phyloP scores from a whole-genome alignment of 1,140 invertebrate species.

The Bombus sylvicola region DNA sequence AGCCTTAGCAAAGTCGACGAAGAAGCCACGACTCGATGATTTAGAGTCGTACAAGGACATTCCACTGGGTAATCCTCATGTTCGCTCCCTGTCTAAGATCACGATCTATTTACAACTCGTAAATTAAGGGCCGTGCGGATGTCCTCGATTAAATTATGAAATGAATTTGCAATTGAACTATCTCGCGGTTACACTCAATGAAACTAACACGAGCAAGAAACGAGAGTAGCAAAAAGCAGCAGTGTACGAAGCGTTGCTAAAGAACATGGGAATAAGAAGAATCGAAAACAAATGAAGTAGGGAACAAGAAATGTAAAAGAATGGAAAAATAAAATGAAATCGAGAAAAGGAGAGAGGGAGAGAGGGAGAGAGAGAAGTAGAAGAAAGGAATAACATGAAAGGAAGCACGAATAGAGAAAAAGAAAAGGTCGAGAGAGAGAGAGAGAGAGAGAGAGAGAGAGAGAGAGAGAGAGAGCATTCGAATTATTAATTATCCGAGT shows the following conservation, averaged over 20 bases:
- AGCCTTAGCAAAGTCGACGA: conserved; percentile 1
- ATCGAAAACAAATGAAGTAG: not conserved
- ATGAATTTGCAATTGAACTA: conserved; percentile 11
- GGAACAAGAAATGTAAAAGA: not conserved
- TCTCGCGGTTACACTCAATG: not conserved
- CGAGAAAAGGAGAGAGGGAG: not conserved
- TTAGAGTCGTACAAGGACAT: not conserved
- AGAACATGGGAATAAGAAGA: not conserved
- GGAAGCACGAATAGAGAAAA: not conserved
- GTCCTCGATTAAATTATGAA: conserved; percentile 38
- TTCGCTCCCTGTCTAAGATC: not conserved
- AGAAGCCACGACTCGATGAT: not conserved
- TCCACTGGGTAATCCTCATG: not conserved
- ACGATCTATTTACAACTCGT: conserved; percentile 19
- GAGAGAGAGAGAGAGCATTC: not conserved
- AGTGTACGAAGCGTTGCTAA: too few relatives aligned
- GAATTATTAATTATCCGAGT: conserved; percentile 39
- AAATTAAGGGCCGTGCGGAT: conserved; percentile 25
- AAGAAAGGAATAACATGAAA: not conserved
- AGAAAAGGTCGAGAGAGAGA: too few relatives aligned
- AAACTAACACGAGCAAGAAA: not conserved
- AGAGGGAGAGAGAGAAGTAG: not conserved
- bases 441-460: not conserved
- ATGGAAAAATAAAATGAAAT: not conserved
- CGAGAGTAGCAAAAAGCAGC: not conserved